phyloP scores from a whole-genome alignment of 2,113 vertebrate species.

The Puntigrus tetrazona region DNA sequence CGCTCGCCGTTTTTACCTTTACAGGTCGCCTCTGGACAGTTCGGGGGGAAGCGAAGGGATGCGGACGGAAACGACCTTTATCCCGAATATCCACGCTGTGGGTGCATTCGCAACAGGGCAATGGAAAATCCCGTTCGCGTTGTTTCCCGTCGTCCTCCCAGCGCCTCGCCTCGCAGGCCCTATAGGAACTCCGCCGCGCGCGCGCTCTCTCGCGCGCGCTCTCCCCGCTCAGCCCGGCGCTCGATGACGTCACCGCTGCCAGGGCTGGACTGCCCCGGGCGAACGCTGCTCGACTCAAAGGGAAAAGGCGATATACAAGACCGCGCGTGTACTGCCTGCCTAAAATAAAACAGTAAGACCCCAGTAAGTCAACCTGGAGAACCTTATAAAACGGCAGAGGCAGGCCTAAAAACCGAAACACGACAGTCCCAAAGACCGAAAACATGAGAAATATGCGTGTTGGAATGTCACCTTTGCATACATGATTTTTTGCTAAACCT shows the following conservation, averaged over 20 bases:
- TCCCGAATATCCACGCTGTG: not conserved
- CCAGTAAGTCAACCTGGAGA: too few species aligned
- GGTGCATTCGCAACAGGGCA: slow-evolving; percentile 9
- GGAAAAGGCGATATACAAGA: not conserved
- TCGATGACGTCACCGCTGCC: slow-evolving; percentile 52
- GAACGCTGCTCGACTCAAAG: not conserved
- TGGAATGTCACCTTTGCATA: too few species aligned
- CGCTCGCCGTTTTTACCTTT: slow-evolving; percentile 42
- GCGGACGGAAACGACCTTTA: not conserved
- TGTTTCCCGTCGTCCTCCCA: not conserved
- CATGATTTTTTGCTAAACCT: too few species aligned
- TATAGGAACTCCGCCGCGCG: slow-evolving; percentile 27
- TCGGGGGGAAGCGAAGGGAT: not conserved
- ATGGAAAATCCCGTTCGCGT: not conserved
- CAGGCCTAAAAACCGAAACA: too few species aligned
- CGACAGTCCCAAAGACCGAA: too few species aligned
- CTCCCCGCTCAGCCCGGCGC: slow-evolving; percentile 34
- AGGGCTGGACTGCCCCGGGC: slow-evolving; percentile 24
- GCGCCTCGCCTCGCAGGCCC: slow-evolving; percentile 9
- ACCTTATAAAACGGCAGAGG: too few species aligned
- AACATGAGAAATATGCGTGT: too few species aligned
- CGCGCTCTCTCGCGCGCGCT: slow-evolving; percentile 3
- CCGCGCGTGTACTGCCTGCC: not conserved
- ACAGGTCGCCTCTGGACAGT: slow-evolving; percentile 20
- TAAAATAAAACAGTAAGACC: too few species aligned